Base-by-base conservation (phyloP, 2,797 vertebrate species). In the Cirrhinus mrigala region DNA sequence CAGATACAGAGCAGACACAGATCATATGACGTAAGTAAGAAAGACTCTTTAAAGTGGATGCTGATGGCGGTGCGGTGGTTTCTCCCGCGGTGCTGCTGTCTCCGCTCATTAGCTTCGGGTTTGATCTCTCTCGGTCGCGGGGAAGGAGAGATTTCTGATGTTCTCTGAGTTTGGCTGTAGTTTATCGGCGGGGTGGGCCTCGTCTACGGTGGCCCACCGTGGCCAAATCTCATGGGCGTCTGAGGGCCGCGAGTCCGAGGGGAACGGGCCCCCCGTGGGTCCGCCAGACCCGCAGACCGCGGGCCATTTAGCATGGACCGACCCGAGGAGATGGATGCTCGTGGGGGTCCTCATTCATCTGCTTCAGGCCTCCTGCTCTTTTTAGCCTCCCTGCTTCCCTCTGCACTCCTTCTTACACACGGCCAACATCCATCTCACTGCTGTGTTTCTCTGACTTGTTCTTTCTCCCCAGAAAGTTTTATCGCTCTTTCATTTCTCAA, bases 51-150 rank as follows among this genome's bases (percentile, higher is more conserved):
- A 62, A 27, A 37, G 33, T 40, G 18, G 60, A 64, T 64, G 24
- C 24, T 64, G 66, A 37, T 69, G 66, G 20, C 10, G 66, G 29
- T 68, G 66, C 90, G 90, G 82, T 84, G 88, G 93, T 94, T 92
- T 92, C 91, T 33, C 85, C 79, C 84, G 75, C 50, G 81, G 75
- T 78, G 77, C 71, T 46, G 58, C 62, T 81, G 60, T 69, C 86
- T 71, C 27, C 24, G 6, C 62, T 79, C 71, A 79, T 88, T 80
- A 86, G 75, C 62, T 86, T 81, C 44, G 81, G 50, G 48, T 81
- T 54, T 56, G 64, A 40, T 81, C 79, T 70, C 50, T 68, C 15
- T 78, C 2, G 4, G 60, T 66, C 10, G 1, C 46, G 4, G 11
- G 10, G 24, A 78, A 44, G 6, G n/a, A 52, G 40, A 68, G 33